Conservation (phyloP, 2,888 invertebrate species). For the Nephrocerus scutellatus region DNA sequence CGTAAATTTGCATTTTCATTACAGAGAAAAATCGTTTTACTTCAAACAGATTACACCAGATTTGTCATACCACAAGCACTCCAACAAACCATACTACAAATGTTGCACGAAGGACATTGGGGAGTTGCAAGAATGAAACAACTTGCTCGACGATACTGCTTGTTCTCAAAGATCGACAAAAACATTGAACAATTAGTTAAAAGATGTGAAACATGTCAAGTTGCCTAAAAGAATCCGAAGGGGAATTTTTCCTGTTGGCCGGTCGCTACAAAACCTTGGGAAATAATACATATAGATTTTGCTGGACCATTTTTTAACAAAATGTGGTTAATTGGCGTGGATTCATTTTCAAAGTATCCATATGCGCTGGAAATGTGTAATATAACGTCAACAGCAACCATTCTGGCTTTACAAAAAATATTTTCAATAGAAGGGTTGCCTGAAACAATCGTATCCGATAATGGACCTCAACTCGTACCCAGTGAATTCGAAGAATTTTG, state of each 20-base stretch:
- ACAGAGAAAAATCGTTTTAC: conserved; percentile 11
- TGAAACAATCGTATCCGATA: too few relatives aligned
- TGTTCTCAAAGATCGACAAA: conserved; percentile 16
- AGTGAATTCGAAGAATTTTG: too few relatives aligned
- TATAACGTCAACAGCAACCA: too few relatives aligned
- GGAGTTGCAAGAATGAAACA: conserved; percentile 19
- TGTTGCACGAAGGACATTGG: conserved; percentile 21
- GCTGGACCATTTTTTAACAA: too few relatives aligned
- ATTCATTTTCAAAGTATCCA: too few relatives aligned
- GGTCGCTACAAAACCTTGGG: too few relatives aligned
- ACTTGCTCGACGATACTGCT: conserved; percentile 15
- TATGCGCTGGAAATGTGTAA: too few relatives aligned
- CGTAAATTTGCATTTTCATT: conserved; percentile 12
- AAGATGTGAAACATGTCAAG: conserved; percentile 6
- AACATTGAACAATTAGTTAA: conserved; percentile 7
- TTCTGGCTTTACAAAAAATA: too few relatives aligned
- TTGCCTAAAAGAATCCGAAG: conserved; percentile 6
- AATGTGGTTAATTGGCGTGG: too few relatives aligned
- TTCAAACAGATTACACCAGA: conserved; percentile 15
- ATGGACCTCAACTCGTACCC: too few relatives aligned
- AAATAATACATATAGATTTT: too few relatives aligned
- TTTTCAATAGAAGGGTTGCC: too few relatives aligned
- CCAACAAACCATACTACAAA: conserved; percentile 5
- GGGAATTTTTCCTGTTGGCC: conserved; percentile 3
- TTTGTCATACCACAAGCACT: conserved; percentile 12